Evolutionary conservation across 2,888 invertebrate genomes (phyloP), one percentile per base, ranked within the genome.

Genomic region (Ornithoptera priamus): DNA sequence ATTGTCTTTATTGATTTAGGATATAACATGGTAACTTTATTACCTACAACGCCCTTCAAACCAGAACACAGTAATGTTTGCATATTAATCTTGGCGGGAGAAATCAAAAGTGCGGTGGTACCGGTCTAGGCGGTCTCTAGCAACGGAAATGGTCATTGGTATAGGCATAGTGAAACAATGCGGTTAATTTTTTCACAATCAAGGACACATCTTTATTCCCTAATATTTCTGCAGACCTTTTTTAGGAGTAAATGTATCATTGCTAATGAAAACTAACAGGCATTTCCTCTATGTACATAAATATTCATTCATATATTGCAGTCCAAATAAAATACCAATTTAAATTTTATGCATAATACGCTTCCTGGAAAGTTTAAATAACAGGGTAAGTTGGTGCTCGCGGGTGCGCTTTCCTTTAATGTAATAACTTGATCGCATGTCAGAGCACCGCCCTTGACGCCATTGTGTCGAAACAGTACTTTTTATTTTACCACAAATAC

Each of bases 401-500:
- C 85, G 85, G 86, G 88, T 82, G 87, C 86, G 88, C 87, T 90
- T 90, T 92, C 86, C 91, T 92, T 90, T 92, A 92, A 92, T 92
- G 88, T 92, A 92, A 92, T 92, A 92, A 92, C 92, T 91, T 92
- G 91, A 91, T 92, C 92, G 92, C 92, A 92, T 92, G 92, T 92
- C 91, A 86, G 89, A 90, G 90, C 83, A 89, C 92, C 92, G 92
- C 92, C 92, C 92, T 92, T 91, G 91, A 91, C 90, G 91, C 92
- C 90, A 92, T 92, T 92, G 92, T 92, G 92, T 92, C 89, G 91
- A 92, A 92, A 88, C 87, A 84, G 89, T 86, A 89, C 90, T 62
- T 70, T 92, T 92, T 91, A 90, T 91, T 90, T 90, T 89, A 92
- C 89, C 90, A 90, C 89, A 90, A 92, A 91, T 90, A 90, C 87